A percentile compares a stretch with the other conserved stretches of the same genome.
These are phyloP conservation scores for Sinocyclocheilus grahami DNA, from an alignment of 2,113 vertebrate genomes.

Conservation along the genomic window DNA sequence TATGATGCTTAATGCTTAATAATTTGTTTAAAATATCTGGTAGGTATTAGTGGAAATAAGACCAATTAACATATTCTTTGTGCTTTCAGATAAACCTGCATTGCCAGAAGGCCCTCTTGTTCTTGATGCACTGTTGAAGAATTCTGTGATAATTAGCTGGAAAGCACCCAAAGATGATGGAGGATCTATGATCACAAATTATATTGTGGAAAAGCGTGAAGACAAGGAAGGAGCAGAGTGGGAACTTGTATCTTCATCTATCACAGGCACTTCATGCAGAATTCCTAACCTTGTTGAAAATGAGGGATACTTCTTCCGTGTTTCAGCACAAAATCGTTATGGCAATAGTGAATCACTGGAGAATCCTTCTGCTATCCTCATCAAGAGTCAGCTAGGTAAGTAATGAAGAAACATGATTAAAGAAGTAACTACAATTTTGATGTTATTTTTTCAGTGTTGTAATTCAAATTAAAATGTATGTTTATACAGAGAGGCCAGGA, in stretches of 20 bases:
- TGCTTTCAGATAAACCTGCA: slow-evolving; percentile 90
- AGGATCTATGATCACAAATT: slow-evolving; percentile 94
- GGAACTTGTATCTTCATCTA: slow-evolving; percentile 94
- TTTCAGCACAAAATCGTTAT: slow-evolving; percentile 93
- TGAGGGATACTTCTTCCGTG: slow-evolving; percentile 94
- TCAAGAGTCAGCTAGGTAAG: slow-evolving; percentile 95
- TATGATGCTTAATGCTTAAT: slow-evolving; percentile 12
- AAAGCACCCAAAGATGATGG: slow-evolving; percentile 90
- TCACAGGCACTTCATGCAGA: slow-evolving; percentile 91
- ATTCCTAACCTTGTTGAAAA: slow-evolving; percentile 92
- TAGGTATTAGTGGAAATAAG: not conserved
- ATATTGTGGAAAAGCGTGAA: slow-evolving; percentile 93
- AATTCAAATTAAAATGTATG: slow-evolving; percentile 5
- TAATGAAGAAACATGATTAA: slow-evolving; percentile 21
- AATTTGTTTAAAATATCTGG: not conserved
- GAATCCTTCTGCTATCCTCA: slow-evolving; percentile 85
- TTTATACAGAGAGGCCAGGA: slow-evolving; percentile 87
- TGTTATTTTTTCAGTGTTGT: slow-evolving; percentile 40
- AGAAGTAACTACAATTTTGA: not conserved
- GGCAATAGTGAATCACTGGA: slow-evolving; percentile 91
- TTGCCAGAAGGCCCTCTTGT: slow-evolving; percentile 88
- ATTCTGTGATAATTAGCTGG: slow-evolving; percentile 97
- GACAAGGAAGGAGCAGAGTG: slow-evolving; percentile 90
- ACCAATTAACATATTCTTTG: slow-evolving; percentile 34
- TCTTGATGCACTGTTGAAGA: slow-evolving; percentile 93